These are phyloP conservation scores for Carettochelys insculpta DNA, from an alignment of 2,113 vertebrate species.

Conservation along the genomic window DNA sequence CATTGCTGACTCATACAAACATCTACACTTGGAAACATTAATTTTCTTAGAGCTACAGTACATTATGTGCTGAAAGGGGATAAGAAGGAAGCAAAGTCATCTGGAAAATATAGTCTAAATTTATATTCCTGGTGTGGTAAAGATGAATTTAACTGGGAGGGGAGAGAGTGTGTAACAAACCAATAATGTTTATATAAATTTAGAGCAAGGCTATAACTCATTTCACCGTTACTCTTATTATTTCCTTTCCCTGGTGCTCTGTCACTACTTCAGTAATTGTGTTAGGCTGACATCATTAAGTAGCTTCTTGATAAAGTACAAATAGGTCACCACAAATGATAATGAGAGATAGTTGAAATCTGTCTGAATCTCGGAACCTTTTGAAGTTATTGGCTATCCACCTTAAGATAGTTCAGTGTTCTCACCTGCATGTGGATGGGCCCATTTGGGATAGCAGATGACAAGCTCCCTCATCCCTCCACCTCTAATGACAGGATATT, in stretches of 20 bases:
- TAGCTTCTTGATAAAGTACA: slow-evolving; percentile 8
- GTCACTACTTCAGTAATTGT: not conserved
- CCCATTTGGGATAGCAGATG: not conserved
- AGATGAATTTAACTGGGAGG: slow-evolving; percentile 51
- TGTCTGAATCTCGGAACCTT: not conserved
- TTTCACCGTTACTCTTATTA: slow-evolving; percentile 14
- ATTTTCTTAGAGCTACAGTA: slow-evolving; percentile 60
- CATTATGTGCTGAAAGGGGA: slow-evolving; percentile 58
- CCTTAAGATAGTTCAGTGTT: not conserved
- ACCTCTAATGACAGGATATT: not conserved
- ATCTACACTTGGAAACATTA: slow-evolving; percentile 62
- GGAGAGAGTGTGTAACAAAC: slow-evolving; percentile 41
- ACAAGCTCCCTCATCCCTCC: not conserved
- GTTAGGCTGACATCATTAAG: slow-evolving; percentile 1
- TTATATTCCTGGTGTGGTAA: slow-evolving; percentile 60
- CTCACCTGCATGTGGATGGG: not conserved
- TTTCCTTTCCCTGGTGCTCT: not conserved
- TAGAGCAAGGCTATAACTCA: slow-evolving; percentile 46
- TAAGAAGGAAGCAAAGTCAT: slow-evolving; percentile 67
- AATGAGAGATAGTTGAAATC: not conserved
- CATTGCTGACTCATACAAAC: slow-evolving; percentile 70
- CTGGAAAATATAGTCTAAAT: slow-evolving; percentile 59
- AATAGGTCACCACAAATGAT: not conserved
- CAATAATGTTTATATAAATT: slow-evolving; percentile 54
- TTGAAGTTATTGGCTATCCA: not conserved